Conservation (phyloP, 2,113 vertebrate species). For the Mustelus asterias region DNA sequence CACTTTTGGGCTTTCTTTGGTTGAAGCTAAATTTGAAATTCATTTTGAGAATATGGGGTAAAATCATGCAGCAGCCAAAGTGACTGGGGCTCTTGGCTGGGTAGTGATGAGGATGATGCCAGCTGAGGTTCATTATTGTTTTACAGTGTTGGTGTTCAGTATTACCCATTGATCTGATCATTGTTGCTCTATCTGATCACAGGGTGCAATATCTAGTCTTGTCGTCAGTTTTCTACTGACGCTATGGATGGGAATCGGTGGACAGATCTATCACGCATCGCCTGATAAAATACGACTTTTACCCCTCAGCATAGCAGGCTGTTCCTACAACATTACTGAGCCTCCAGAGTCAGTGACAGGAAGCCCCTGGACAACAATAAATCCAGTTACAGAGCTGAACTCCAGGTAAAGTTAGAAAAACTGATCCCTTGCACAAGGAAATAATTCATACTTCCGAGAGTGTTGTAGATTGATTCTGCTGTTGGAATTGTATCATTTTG, state of each 20-base stretch:
- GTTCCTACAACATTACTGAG: neutral
- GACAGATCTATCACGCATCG: neutral
- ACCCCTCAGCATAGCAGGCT: neutral
- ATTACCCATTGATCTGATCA: neutral
- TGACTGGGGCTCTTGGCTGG: neutral
- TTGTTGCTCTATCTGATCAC: neutral
- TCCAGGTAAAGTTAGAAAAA: neutral
- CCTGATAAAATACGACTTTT: neutral
- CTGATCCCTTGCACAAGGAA: neutral
- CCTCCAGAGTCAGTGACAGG: neutral
- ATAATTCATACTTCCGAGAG: neutral
- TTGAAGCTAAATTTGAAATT: neutral
- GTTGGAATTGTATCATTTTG: neutral
- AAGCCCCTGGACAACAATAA: conserved; percentile 1
- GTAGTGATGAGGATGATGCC: neutral
- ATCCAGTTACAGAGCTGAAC: neutral
- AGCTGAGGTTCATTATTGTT: neutral
- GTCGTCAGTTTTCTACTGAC: neutral
- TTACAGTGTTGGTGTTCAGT: neutral
- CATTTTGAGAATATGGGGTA: neutral
- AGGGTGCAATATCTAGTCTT: conserved; percentile 18
- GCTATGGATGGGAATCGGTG: neutral
- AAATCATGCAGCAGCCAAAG: neutral
- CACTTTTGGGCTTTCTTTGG: neutral
- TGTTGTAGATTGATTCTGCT: neutral